Evolutionary conservation across 2,113 vertebrate genomes (phyloP), one percentile per base, ranked within the genome.

Genomic region (Ranitomeya variabilis): DNA sequence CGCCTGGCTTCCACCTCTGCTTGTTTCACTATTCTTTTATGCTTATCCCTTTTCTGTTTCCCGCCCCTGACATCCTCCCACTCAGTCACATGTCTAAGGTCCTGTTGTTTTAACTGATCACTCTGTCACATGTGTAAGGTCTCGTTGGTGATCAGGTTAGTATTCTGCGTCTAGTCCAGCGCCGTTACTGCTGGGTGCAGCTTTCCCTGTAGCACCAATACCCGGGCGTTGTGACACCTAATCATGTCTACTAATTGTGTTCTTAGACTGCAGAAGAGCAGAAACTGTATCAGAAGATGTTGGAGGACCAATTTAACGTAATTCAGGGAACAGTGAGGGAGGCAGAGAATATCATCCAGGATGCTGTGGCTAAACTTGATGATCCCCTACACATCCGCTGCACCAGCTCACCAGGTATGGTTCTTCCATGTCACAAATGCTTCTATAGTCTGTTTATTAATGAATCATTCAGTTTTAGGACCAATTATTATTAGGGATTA

Each of bases 301-400:
- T 97, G 93, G 97, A 97, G 0, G 96, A 98, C 81, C 98, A 99
- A 95, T 98, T 98, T 0, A 52, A 90, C 1, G 90, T 98, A 91
- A 92, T 99, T 74, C 96, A 95, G 90, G 94, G 96, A 0, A 96
- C 97, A 0, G 95, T 97, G 7, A 81, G 91, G 0, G 98, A 99
- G 93, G 97, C 97, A 0, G 95, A 97, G 89, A 92, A 83, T 91
- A 98, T 98, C 91, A 94, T 99, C 81, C 95, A 91, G 69, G 98
- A 99, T 0, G 97, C 98, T 0, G 89, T 97, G 45, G 94, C 94
- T 91, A 97, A 96, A 85, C 92, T 99, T 90, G 98, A 99, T 0
- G 98, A 99, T 90, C 97, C 98, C 0, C 91, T 99, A 89, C 98
- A 99, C 52, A 67, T 99, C 84, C 96, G 97, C 90, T 99, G 97